Conservation (phyloP, 2,113 vertebrate genomes). For the Lophius piscatorius region DNA sequence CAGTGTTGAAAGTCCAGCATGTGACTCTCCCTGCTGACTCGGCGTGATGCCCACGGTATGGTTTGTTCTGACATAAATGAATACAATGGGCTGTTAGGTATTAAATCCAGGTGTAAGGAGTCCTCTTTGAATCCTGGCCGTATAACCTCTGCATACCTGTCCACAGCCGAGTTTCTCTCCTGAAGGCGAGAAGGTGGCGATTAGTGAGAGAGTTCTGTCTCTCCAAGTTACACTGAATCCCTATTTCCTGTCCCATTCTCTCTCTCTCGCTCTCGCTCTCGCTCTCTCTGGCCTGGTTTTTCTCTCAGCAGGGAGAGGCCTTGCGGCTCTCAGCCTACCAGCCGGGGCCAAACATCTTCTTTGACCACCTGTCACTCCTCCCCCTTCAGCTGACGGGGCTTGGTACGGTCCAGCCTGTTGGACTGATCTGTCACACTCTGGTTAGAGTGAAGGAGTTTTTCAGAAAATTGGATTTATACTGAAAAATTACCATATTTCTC, state of each 20-base stretch:
- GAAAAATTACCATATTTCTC: too few relatives aligned
- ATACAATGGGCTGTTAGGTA: neutral
- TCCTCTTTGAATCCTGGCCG: slow-evolving; percentile 11
- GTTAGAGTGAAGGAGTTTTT: slow-evolving; percentile 4
- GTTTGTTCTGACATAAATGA: neutral
- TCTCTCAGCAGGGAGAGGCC: slow-evolving; percentile 38
- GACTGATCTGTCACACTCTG: slow-evolving; percentile 18
- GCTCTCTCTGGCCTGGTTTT: slow-evolving; percentile 60
- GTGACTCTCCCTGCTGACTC: slow-evolving; percentile 38
- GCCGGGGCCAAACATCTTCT: slow-evolving; percentile 56
- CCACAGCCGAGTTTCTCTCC: slow-evolving; percentile 2
- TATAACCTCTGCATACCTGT: slow-evolving; percentile 16
- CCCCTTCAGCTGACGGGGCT: slow-evolving; percentile 15
- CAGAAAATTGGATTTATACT: too few relatives aligned
- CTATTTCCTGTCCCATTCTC: slow-evolving; percentile 46
- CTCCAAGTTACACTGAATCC: slow-evolving; percentile 36
- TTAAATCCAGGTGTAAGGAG: too few relatives aligned
- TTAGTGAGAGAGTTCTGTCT: slow-evolving; percentile 8
- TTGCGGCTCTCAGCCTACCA: slow-evolving; percentile 32
- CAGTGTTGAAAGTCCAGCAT: slow-evolving; percentile 28
- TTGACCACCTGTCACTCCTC: slow-evolving; percentile 61
- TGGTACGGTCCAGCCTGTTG: slow-evolving; percentile 55
- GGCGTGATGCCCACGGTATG: slow-evolving; percentile 15
- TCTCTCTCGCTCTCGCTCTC: slow-evolving; percentile 5
- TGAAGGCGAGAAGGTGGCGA: slow-evolving; percentile 24